Conservation (phyloP, 2,113 vertebrate species). For the Hypanus sabinus region DNA sequence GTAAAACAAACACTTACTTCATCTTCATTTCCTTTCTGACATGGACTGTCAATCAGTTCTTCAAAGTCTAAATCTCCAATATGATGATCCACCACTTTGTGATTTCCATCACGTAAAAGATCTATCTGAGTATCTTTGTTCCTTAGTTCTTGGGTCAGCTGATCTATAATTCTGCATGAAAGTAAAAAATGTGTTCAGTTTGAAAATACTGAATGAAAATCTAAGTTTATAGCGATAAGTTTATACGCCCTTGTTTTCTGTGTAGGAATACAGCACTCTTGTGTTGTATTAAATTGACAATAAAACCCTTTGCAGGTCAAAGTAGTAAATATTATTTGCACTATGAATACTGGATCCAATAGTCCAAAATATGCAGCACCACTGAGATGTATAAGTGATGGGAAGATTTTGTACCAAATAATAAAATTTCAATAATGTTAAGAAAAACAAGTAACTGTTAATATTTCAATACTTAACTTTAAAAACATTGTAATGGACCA, state of each 20-base stretch:
- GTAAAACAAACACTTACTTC: constrained; percentile 56
- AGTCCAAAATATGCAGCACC: not conserved
- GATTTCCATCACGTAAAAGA: constrained; percentile 62
- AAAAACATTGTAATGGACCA: not conserved
- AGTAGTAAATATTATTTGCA: not conserved
- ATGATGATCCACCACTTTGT: constrained; percentile 45
- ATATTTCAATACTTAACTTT: not conserved
- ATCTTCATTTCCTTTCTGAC: constrained; percentile 38
- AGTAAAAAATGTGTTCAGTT: constrained; percentile 36
- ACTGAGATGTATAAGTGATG: not conserved
- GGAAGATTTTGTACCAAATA: not conserved
- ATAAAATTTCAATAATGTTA: not conserved
- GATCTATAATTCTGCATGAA: constrained; percentile 61
- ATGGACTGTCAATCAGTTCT: constrained; percentile 43
- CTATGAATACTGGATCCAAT: not conserved
- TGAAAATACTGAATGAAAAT: not conserved
- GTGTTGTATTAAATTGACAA: not conserved
- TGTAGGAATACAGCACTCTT: not conserved
- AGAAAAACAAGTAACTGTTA: not conserved
- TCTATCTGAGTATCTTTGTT: constrained; percentile 60
- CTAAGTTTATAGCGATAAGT: not conserved
- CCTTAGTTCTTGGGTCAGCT: constrained; percentile 61
- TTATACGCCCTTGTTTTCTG: not conserved
- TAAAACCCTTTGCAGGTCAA: not conserved
- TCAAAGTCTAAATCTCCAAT: constrained; percentile 54